Percentiles rank a stretch among this genome's conserved stretches.
phyloP scores from a whole-genome alignment of 2,113 vertebrate genomes.

The Willisornis vidua region DNA sequence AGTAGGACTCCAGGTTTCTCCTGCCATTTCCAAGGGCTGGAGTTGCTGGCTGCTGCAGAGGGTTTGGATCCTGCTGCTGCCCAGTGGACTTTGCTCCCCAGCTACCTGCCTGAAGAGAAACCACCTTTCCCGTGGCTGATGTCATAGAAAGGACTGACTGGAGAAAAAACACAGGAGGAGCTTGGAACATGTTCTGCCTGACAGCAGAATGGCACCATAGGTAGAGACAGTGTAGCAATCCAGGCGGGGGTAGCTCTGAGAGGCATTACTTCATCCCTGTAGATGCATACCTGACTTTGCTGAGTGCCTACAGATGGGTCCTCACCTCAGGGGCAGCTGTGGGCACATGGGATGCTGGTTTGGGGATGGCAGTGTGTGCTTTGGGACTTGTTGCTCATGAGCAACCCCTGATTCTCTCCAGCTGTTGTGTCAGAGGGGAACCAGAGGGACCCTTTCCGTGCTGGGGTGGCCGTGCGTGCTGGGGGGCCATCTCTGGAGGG shows the following conservation, averaged over 20 bases:
- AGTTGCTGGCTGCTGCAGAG: background rate
- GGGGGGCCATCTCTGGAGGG: rapidly evolving
- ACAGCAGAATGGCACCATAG: background rate
- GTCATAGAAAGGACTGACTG: rapidly evolving
- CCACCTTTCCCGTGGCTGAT: background rate
- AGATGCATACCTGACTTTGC: rapidly evolving
- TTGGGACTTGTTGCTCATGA: background rate
- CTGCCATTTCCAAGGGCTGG: rapidly evolving
- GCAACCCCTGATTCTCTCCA: rapidly evolving
- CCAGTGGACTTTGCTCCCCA: background rate
- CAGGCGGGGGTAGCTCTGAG: background rate
- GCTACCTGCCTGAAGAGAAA: background rate
- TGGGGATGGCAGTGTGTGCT: background rate
- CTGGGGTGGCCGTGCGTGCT: rapidly evolving
- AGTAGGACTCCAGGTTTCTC: background rate
- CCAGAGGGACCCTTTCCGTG: rapidly evolving
- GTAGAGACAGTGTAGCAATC: background rate
- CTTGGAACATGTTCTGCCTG: background rate
- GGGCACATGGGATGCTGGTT: rapidly evolving
- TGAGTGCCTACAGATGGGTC: rapidly evolving
- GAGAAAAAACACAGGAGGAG: rapidly evolving
- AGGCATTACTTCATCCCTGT: rapidly evolving
- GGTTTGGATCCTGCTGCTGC: background rate
- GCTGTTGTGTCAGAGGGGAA: background rate
- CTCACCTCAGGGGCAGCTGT: background rate